Evolutionary conservation across 2,888 invertebrate genomes (phyloP), one percentile per base, ranked within the genome.

Genomic region (Phlogophora meticulosa): DNA sequence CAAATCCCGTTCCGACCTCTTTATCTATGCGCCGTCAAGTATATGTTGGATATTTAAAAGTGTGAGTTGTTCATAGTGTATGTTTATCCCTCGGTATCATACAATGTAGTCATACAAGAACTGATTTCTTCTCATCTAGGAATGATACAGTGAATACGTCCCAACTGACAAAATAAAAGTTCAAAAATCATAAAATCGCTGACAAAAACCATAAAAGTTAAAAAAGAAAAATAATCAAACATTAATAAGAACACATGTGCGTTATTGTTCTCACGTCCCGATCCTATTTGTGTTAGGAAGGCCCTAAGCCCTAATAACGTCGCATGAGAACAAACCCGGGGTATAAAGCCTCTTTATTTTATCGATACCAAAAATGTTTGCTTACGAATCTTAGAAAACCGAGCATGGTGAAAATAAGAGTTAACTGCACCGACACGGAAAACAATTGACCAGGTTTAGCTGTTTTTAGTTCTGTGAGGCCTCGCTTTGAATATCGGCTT

Each of bases 371-470:
- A 43, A 58, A 64, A 24, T 28, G n/a, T 49, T 55, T 10, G 42
- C 28, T 28, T 59, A 56, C 45, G 43, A 22, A 51, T 43, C 55
- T 43, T 11, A 1, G 20, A 13, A 49, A 22, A 32, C n/a, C 28
- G 1, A 48, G 10, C 22, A 13, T 17, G 63, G 13, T 28, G 49
- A 53, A 52, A 65, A 57, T 53, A n/a, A 20, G 22, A 32, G 17
- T 34, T 22, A 13, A 42, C 22, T 42, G 28, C 43, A 72, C 45
- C 9, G 11, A 20, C 7, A 17, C 10, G 17, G 22, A 51, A 46
- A 22, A 60, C 46, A 64, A 68, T 57, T n/a, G 52, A 17, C 40
- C 9, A 57, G 60, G 34, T 48, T 60, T 56, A 62, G 17, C 32
- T 42, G 28, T 13, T 58, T 59, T 61, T 65, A 61, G 58, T 56